These are phyloP conservation scores for Spilosoma lubricipeda DNA, from an alignment of 2,888 invertebrate species.

Conservation along the genomic window DNA sequence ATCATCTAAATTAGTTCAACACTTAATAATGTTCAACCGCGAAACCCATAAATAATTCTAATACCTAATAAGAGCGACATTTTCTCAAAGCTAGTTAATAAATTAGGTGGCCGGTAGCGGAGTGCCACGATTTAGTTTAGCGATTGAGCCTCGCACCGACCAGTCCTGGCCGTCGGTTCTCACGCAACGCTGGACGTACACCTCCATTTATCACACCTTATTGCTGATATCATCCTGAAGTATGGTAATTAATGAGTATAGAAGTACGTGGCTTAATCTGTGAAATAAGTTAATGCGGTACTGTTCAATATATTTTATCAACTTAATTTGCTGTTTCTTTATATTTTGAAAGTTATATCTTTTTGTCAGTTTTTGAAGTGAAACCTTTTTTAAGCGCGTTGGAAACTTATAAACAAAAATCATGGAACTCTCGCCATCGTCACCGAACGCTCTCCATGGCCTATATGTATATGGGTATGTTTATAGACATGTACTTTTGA, in stretches of 20 bases:
- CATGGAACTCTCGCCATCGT: no score
- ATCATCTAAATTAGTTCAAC: slow-evolving; percentile 1
- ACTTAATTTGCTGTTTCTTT: not conserved
- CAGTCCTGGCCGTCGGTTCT: slow-evolving; percentile 22
- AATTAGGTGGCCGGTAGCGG: slow-evolving; percentile 28
- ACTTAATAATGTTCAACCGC: slow-evolving; percentile 16
- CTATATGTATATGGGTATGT: no score
- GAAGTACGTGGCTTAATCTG: slow-evolving; percentile 1
- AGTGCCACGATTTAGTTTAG: slow-evolving; percentile 28
- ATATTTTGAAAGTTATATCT: not conserved
- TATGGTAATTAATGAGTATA: slow-evolving; percentile 16
- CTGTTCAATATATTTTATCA: not conserved
- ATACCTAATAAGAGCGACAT: slow-evolving; percentile 19
- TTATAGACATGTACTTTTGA: no score
- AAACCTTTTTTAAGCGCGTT: no score
- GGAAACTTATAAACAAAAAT: no score
- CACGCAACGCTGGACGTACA: slow-evolving; percentile 37
- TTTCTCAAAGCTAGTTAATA: slow-evolving; percentile 20
- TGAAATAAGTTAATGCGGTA: slow-evolving; percentile 4
- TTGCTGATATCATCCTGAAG: slow-evolving; percentile 7
- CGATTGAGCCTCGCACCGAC: slow-evolving; percentile 31
- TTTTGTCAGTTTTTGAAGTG: not conserved
- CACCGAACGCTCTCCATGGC: no score
- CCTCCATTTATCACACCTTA: slow-evolving; percentile 21
- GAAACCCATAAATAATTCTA: slow-evolving; percentile 17